Evolutionary conservation across 1,140 invertebrate species (phyloP).

Genomic region (Uloborus diversus): DNA sequence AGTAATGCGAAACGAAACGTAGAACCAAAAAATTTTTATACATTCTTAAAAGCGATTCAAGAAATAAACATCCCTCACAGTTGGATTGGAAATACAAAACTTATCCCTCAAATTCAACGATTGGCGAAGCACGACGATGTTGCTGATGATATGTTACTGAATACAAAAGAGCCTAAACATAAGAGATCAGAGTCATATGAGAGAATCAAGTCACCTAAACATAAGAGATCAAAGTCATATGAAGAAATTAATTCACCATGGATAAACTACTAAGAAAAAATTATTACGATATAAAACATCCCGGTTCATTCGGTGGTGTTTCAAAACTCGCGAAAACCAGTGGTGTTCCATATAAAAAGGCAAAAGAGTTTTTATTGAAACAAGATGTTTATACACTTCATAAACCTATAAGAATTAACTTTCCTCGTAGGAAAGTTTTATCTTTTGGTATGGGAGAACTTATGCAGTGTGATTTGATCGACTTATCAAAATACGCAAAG

Average conservation of each 20-base stretch:
- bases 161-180: too few relatives aligned
- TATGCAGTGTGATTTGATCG: conserved; percentile 59
- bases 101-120: too few relatives aligned
- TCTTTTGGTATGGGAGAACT: conserved; percentile 56
- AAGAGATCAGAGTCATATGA: too few relatives aligned
- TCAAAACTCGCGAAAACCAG: neutral
- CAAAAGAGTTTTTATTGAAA: conserved; percentile 44
- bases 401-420: conserved; percentile 57
- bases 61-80: neutral
- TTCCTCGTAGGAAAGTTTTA: conserved; percentile 17
- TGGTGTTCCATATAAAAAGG: neutral
- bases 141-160: too few relatives aligned
- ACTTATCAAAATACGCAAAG: conserved; percentile 47
- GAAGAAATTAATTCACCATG: too few relatives aligned
- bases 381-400: conserved; percentile 60
- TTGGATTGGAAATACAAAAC: too few relatives aligned
- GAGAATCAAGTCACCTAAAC: too few relatives aligned
- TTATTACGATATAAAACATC: conserved; percentile 37
- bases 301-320: neutral
- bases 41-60: neutral
- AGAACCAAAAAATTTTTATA: neutral
- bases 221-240: too few relatives aligned
- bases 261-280: too few relatives aligned
- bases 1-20: neutral
- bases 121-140: too few relatives aligned